Evolutionary conservation across 2,888 invertebrate species (phyloP), one percentile per base, ranked within the genome.

Genomic region (Stictocephala bisonia): DNA sequence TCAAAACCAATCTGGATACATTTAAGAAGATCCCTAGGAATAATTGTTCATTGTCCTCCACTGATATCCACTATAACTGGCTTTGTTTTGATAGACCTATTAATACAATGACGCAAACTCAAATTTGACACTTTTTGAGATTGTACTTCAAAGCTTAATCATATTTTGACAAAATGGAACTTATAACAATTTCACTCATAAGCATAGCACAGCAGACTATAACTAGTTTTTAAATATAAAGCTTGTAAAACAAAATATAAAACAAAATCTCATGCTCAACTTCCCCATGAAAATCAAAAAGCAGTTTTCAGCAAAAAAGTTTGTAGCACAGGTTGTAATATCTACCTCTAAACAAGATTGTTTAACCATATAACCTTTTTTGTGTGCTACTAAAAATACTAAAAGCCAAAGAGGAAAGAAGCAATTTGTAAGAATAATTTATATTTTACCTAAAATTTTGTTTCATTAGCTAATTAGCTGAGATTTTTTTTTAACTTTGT

Each of bases 321-420:
- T 70, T 70, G 35, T 69, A 58, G 56, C 70, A 71, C 44, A 71
- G 58, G 29, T 13, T 44, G 29, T 44, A 44, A 35, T 64, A 27
- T 71, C 58, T 58, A 71, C 58, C 44, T 58, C 70, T 70, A 71
- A 58, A 24, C 4, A 71, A 58, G 58, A 44, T 44, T 71, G 56
- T 13, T 31, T 40, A 40, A 56, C 27, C 70, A 50, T 56, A 70
- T 51, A 72, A 72, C 64, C 64, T 41, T 51, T 64, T 64, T 50
- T 3, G 48, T 72, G 51, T 72, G 64, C 70, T 73, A 58, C 67
- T 40, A 50, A 73, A n/a, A 58, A 70, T 22, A 40, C 73, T 73
- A 73, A 70, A 73, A 73, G 73, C 73, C 70, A 73, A 51, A 73
- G 73, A 73, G 29, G 58, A 41, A 64, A 64, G 73, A 73, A 73